Base-by-base conservation (phyloP, 1,140 invertebrate genomes). In the Papilio helenus region DNA sequence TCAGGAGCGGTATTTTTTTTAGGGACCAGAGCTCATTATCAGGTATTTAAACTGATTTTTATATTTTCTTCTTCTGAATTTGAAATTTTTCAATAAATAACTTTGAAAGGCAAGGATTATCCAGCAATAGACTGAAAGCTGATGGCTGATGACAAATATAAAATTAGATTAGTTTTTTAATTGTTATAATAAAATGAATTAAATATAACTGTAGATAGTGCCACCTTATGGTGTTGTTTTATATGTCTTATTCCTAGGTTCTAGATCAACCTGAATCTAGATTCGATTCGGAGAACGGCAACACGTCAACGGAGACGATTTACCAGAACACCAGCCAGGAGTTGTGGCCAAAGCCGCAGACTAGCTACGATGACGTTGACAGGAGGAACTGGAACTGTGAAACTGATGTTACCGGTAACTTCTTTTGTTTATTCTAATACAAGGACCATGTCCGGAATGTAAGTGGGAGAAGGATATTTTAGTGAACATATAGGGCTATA, bases 1-100 rank as follows among this genome's bases (percentile, higher is more conserved):
- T 83, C 90, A 9, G 90, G 91, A n/a, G 90, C 91, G 1, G 92
- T 93, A 39, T 93, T 93, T 79, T 93, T 93, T 79, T 81, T 93
- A 3, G 92, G 91, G 20, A 88, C 84, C 3, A 78, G 91, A 79
- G 91, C 92, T 1, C 91, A 93, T 82, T 93, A 93, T 79, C 91
- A 92, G 88, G 92, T 92, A 68, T 4, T 49, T 39, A 71, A 39
- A 72, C 23, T 42, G 14, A 26, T 26, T 46, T 1, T 46, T 46
- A 34, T 34, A 34, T 3, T 34, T 0, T 4, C 3, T 3, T 1
- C 3, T 1, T 34, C 5, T 2, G 0, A 34, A 34, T 2, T 34
- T 34, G 5, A 34, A 4, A 1, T 34, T 34, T 34, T 34, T 34
- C 3, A 34, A 4, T 34, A 34, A 2, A 34, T 34, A 34, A 4